Evolutionary conservation across 2,888 invertebrate genomes (phyloP).

Genomic region (Acanthosepion esculentum): DNA sequence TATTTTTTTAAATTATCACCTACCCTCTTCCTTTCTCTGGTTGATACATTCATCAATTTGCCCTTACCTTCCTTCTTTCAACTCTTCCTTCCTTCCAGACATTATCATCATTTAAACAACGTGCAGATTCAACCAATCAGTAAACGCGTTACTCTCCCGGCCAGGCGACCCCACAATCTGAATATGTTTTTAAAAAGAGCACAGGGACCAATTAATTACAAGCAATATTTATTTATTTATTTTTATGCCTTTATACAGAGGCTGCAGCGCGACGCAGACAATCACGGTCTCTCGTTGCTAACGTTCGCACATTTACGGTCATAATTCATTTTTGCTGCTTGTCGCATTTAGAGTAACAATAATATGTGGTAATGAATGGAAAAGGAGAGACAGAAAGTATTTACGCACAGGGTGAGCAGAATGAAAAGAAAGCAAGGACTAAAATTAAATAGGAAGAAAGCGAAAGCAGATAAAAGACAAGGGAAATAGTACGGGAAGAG

Average conservation of each 20-base stretch:
- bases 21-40: neutral
- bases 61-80: neutral
- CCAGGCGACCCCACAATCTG: neutral
- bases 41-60: neutral
- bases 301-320: neutral
- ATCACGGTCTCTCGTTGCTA: neutral
- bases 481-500: no score
- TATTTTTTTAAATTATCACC: neutral
- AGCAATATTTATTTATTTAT: neutral
- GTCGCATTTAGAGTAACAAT: neutral
- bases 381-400: no score
- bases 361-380: neutral
- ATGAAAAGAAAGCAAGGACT: neutral
- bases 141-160: neutral
- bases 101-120: neutral
- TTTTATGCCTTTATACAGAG: neutral
- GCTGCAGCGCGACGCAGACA: neutral
- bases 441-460: no score
- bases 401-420: neutral
- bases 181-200: constrained; percentile 9
- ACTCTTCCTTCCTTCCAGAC: neutral
- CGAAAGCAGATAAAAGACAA: no score
- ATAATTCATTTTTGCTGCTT: neutral
- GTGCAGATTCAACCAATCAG: neutral
- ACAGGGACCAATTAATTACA: neutral